Conservation (phyloP, 2,888 invertebrate species). For the Cheilosia vulpina region DNA sequence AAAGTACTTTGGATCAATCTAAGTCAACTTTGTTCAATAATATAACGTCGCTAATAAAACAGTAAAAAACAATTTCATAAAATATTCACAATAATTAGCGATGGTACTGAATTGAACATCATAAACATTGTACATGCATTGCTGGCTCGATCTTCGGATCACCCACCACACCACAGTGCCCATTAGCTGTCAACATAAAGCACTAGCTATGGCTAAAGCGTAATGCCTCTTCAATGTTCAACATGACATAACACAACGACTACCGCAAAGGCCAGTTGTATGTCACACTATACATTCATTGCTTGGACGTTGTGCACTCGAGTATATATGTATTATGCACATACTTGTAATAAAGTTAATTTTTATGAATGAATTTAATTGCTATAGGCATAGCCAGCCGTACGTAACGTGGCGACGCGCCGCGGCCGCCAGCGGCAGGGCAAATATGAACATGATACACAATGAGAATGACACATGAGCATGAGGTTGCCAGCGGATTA, state of each 20-base stretch:
- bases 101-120: slow-evolving; percentile 1
- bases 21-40: no score
- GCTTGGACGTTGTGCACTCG: not conserved
- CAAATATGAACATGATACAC: slow-evolving; percentile 1
- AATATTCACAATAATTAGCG: not conserved
- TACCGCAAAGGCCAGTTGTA: not conserved
- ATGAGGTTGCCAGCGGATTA: slow-evolving; percentile 50
- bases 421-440: not conserved
- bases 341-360: slow-evolving; percentile 52
- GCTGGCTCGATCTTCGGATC: slow-evolving; percentile 1
- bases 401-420: slow-evolving; percentile 6
- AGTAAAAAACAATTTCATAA: not conserved
- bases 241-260: slow-evolving; percentile 43
- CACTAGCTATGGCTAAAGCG: slow-evolving; percentile 3
- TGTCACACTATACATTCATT: not conserved
- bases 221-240: slow-evolving; percentile 40
- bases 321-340: not conserved
- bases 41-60: no score
- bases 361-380: slow-evolving; percentile 71
- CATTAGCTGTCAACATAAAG: slow-evolving; percentile 40
- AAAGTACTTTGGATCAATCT: no score
- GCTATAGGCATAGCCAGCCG: not conserved
- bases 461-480: slow-evolving; percentile 41
- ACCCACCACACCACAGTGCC: not conserved
- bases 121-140: not conserved